A percentile compares a stretch with the other conserved stretches of the same genome.
Evolutionary conservation across 1,140 invertebrate species (phyloP).

Genomic region (Bombus polaris): DNA sequence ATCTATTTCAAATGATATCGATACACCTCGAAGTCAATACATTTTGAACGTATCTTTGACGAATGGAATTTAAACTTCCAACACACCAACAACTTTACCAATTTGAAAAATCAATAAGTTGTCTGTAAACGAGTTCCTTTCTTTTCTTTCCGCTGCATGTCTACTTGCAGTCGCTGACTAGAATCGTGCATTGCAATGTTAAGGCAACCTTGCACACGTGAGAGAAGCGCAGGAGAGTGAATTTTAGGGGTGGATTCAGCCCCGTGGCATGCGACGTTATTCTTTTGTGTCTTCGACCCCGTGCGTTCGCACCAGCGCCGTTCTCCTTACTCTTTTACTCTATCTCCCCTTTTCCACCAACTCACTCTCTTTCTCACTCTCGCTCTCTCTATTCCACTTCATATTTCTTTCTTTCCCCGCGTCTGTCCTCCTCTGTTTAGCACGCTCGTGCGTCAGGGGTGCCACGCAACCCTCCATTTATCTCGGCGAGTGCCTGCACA

Average conservation of each 20-base stretch:
- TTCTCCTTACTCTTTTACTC: conserved; percentile 35
- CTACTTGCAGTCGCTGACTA: neutral
- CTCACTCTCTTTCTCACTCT: conserved; percentile 35
- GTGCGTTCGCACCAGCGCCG: conserved; percentile 59
- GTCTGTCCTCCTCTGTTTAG: conserved; percentile 44
- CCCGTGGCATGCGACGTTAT: conserved; percentile 75
- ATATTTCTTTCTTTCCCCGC: conserved; percentile 35
- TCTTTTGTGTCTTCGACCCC: conserved; percentile 74
- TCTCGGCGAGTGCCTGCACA: conserved; percentile 74
- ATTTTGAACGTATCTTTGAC: neutral
- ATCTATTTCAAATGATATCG: no score
- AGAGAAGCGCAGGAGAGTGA: conserved; percentile 65
- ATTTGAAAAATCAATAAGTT: conserved; percentile 1
- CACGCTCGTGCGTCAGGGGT: conserved; percentile 75
- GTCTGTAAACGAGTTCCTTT: neutral
- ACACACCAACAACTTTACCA: neutral
- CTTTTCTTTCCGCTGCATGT: neutral
- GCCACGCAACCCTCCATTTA: conserved; percentile 73
- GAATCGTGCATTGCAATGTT: conserved; percentile 39
- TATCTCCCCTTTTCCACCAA: conserved; percentile 43
- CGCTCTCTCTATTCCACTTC: conserved; percentile 25
- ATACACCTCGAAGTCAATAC: no score
- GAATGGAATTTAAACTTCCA: conserved; percentile 1
- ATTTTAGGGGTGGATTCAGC: conserved; percentile 70
- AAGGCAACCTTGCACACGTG: conserved; percentile 69